phyloP scores from a whole-genome alignment of 2,888 invertebrate genomes.

The Apodemia duryi region DNA sequence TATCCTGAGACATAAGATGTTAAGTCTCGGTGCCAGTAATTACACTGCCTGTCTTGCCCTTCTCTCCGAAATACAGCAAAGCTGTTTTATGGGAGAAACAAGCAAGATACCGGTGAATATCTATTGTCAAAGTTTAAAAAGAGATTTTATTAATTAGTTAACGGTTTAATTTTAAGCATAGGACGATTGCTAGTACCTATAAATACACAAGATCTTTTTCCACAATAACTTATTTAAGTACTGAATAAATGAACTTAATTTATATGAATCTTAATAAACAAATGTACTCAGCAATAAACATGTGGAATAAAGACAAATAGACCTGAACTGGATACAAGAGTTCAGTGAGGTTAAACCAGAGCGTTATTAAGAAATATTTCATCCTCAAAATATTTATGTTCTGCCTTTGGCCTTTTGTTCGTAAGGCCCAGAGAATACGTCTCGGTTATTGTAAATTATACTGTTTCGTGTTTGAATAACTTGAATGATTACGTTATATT shows the following conservation, averaged over 20 bases:
- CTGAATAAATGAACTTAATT: background rate
- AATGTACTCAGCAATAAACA: background rate
- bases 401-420: slow-evolving; percentile 16
- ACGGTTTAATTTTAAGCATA: too few species aligned
- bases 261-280: background rate
- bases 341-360: slow-evolving; percentile 12
- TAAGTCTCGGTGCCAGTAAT: too few species aligned
- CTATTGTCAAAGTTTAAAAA: too few species aligned
- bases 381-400: slow-evolving; percentile 16
- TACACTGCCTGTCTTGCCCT: too few species aligned
- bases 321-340: slow-evolving; percentile 9
- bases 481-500: slow-evolving; percentile 10
- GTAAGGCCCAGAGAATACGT: slow-evolving; percentile 10
- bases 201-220: too few species aligned
- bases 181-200: too few species aligned
- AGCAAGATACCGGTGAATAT: too few species aligned
- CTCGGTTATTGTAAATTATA: slow-evolving; percentile 6
- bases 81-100: too few species aligned
- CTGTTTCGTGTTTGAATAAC: slow-evolving; percentile 5
- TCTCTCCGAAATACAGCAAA: too few species aligned
- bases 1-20: too few species aligned
- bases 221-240: background rate
- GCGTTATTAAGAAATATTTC: slow-evolving; percentile 14
- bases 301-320: slow-evolving; percentile 10
- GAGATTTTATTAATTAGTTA: too few species aligned